Base-by-base conservation (phyloP, 1,140 invertebrate species). In the Anoplolepis gracilipes region DNA sequence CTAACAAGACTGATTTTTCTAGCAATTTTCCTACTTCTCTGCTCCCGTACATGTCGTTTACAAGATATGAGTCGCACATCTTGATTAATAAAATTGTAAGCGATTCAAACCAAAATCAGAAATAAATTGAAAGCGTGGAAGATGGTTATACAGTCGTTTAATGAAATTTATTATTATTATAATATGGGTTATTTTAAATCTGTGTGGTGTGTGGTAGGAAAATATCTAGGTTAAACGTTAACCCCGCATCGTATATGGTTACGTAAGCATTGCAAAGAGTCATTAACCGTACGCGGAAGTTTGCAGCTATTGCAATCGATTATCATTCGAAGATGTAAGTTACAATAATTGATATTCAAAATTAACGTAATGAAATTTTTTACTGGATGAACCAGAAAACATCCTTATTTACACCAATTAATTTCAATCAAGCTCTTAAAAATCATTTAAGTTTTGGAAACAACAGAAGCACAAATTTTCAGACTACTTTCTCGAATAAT, bases 191-290 rank as follows among this genome's bases (percentile, higher is more conserved):
- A 73, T 72, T 82, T 82, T 42, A 46, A 59, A 57, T 81, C 10
- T 2, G 7, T n/a, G 36, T n/a, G 13, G 7, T 11, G 22, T 22
- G 5, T 49, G 36, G 25, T 55, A 1, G 3, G 16, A 81, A 81
- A 81, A 59, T n/a, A 79, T 39, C 49, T 57, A 25, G 77, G 33
- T 57, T 55, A 69, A 55, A 53, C 28, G n/a, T 78, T 78, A 79
- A 78, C 28, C 30, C n/a, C 22, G 30, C 22, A 36, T 6, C 36
- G 65, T 22, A 33, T 53, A n/a, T 28, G 53, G 73, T 73, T 82
- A 73, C 65, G 46, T 79, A 79, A 79, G 76, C 77, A 69, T n/a
- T 28, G 64, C 22, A 73, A 72, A 81, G 65, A 73, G 30, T 25
- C 19, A 57, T 70, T 81, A 72, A 33, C 62, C 46, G 6, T 65